These are phyloP conservation scores for Tachycineta bicolor DNA, from an alignment of 2,113 vertebrate genomes.

Conservation along the genomic window DNA sequence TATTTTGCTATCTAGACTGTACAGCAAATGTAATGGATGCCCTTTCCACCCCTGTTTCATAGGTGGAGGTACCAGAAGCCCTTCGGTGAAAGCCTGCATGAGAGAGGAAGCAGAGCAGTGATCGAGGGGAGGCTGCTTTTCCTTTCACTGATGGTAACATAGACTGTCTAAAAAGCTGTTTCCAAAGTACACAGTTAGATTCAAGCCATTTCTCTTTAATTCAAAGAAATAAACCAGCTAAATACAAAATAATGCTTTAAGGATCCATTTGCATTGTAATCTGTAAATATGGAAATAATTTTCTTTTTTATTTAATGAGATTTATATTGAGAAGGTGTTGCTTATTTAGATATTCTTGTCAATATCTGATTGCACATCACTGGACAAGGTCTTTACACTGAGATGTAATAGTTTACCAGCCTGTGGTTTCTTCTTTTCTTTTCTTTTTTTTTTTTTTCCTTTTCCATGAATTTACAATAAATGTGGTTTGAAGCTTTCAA, in stretches of 20 bases:
- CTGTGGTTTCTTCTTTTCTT: slow-evolving; percentile 40
- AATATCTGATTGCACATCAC: slow-evolving; percentile 46
- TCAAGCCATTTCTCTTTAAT: slow-evolving; percentile 38
- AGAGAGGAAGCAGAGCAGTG: not conserved
- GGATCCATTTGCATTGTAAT: slow-evolving; percentile 58
- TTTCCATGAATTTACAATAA: slow-evolving; percentile 71
- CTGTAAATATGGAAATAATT: slow-evolving; percentile 82
- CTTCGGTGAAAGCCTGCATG: slow-evolving; percentile 68
- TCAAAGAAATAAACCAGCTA: slow-evolving; percentile 15
- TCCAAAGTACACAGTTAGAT: slow-evolving; percentile 47
- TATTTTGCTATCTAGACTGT: not conserved
- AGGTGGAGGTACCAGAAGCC: slow-evolving; percentile 82
- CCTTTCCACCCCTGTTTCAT: not conserved
- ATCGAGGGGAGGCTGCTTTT: slow-evolving; percentile 17
- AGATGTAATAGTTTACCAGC: slow-evolving; percentile 58
- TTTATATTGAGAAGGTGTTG: slow-evolving; percentile 64
- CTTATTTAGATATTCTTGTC: slow-evolving; percentile 65
- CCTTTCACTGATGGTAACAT: slow-evolving; percentile 14
- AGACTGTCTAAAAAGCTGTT: slow-evolving; percentile 56
- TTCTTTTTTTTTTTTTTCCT: slow-evolving; percentile 48
- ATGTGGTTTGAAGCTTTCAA: slow-evolving; percentile 66
- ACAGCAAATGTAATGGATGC: slow-evolving; percentile 21
- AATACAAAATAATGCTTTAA: slow-evolving; percentile 54
- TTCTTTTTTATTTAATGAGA: slow-evolving; percentile 75
- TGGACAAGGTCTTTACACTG: slow-evolving; percentile 54